Evolutionary conservation across 2,797 vertebrate species (phyloP).

Genomic region (Pogonophryne albipinna): DNA sequence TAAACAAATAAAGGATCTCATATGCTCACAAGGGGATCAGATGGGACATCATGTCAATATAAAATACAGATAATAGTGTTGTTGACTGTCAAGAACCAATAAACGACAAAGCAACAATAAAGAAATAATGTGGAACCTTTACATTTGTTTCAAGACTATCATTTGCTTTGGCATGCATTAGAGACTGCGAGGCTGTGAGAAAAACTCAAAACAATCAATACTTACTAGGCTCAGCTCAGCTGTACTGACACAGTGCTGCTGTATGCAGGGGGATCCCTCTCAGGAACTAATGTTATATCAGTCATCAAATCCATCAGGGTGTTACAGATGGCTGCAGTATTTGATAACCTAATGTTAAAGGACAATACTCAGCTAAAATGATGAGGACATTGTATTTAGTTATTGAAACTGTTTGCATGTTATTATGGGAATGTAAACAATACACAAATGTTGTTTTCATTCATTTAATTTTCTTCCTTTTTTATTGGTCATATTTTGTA

Average conservation of each 20-base stretch:
- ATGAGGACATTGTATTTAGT: background rate
- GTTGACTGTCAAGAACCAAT: background rate
- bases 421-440: background rate
- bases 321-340: constrained; percentile 21
- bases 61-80: background rate
- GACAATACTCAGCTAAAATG: background rate
- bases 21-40: background rate
- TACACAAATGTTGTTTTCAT: background rate
- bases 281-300: constrained; percentile 21
- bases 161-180: constrained; percentile 29
- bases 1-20: background rate
- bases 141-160: background rate
- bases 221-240: constrained; percentile 41
- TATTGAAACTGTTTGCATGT: background rate
- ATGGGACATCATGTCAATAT: background rate
- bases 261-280: constrained; percentile 31
- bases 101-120: background rate
- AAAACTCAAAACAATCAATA: constrained; percentile 73
- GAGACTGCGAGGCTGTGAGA: constrained; percentile 21
- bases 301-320: constrained; percentile 34
- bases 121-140: background rate
- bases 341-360: constrained; percentile 20
- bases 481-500: background rate
- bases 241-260: constrained; percentile 52
- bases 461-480: background rate